phyloP scores from a whole-genome alignment of 2,113 vertebrate genomes.

The Notarius lentiginosus region DNA sequence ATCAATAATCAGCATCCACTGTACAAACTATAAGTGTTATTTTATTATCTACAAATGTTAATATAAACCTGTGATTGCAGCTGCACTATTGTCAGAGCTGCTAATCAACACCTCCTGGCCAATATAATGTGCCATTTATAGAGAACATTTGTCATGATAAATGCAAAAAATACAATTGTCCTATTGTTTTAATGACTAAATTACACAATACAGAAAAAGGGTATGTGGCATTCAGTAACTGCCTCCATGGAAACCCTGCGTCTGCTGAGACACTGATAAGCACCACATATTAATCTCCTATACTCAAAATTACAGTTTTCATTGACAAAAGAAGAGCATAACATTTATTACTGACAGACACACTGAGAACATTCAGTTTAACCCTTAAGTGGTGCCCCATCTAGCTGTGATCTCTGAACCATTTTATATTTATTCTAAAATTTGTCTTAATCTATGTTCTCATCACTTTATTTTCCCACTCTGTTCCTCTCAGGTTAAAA shows the following conservation, averaged over 20 bases:
- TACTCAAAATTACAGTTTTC: conserved; percentile 8
- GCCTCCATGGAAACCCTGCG: not conserved
- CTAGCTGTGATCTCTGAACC: not conserved
- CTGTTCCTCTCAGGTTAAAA: not conserved
- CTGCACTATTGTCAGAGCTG: not conserved
- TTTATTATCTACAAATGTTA: not conserved
- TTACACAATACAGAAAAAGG: not conserved
- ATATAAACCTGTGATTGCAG: not conserved
- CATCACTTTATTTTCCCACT: not conserved
- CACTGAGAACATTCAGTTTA: not conserved
- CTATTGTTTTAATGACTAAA: not conserved
- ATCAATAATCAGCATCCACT: not conserved
- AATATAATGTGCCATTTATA: not conserved
- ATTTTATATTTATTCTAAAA: not conserved
- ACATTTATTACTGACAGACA: not conserved
- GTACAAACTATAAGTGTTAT: not conserved
- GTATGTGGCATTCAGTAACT: not conserved
- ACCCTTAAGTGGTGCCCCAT: not conserved
- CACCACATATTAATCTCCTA: not conserved
- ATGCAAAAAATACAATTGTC: not conserved
- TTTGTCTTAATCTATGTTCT: not conserved
- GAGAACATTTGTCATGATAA: not conserved
- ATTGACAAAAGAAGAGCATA: not conserved
- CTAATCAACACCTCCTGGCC: not conserved
- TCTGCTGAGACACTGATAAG: conserved; percentile 23